These are phyloP conservation scores for Pissodes strobi DNA, from an alignment of 1,140 invertebrate species.

Conservation along the genomic window DNA sequence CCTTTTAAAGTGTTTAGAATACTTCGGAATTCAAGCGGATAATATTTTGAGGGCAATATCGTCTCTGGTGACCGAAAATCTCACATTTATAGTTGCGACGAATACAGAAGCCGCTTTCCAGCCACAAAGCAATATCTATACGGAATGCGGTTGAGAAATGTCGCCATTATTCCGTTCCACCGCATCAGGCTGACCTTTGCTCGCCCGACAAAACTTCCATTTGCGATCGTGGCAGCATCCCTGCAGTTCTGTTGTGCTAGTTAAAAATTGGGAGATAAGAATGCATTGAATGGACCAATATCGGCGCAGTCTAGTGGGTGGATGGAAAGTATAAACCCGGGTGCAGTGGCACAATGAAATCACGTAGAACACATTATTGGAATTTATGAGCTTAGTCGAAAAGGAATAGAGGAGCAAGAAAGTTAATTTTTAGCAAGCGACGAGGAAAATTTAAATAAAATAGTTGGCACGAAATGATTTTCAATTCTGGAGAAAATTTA, in stretches of 20 bases:
- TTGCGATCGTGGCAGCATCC: slow-evolving; percentile 11
- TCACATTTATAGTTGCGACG: slow-evolving; percentile 23
- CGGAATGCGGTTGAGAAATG: slow-evolving; percentile 28
- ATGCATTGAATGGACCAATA: slow-evolving; percentile 28
- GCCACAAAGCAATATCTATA: slow-evolving; percentile 31
- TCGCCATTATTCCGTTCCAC: slow-evolving; percentile 28
- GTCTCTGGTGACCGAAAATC: slow-evolving; percentile 19
- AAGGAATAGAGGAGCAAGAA: background rate
- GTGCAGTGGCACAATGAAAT: slow-evolving; percentile 19
- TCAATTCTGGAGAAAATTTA: too few relatives aligned
- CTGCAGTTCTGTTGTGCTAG: slow-evolving; percentile 20
- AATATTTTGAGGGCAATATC: slow-evolving; percentile 25
- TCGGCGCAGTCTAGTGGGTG: slow-evolving; percentile 6
- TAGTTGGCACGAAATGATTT: too few relatives aligned
- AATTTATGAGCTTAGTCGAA: slow-evolving; percentile 16
- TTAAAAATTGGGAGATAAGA: slow-evolving; percentile 31
- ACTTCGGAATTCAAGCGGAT: slow-evolving; percentile 11
- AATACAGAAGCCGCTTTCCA: slow-evolving; percentile 19
- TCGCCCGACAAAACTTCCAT: too few relatives aligned
- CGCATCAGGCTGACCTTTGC: slow-evolving; percentile 26
- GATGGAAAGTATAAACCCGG: too few relatives aligned
- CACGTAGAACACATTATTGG: slow-evolving; percentile 28
- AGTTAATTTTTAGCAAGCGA: slow-evolving; percentile 7
- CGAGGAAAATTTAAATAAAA: too few relatives aligned
- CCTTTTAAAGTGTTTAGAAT: slow-evolving; percentile 13